Conservation (phyloP, 2,113 vertebrate species). For the Onychorhynchus coronatus region DNA sequence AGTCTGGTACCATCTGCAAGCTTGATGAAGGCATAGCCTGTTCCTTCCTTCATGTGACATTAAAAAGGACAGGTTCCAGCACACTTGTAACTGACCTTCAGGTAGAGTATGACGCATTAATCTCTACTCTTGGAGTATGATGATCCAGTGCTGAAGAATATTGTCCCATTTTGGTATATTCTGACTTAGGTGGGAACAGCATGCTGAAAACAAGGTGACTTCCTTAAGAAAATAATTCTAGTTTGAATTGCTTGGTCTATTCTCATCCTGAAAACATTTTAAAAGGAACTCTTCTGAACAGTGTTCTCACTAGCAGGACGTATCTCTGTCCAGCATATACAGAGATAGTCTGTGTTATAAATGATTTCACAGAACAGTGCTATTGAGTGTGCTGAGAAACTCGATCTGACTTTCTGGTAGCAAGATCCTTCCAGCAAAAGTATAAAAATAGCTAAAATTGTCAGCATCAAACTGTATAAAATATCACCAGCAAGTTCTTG, state of each 20-base stretch:
- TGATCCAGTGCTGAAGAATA: not conserved
- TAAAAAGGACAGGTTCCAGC: not conserved
- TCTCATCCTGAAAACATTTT: slow-evolving; percentile 29
- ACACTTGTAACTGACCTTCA: not conserved
- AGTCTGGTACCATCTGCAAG: not conserved
- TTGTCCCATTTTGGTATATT: not conserved
- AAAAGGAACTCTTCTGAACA: slow-evolving; percentile 24
- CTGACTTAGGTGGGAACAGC: not conserved
- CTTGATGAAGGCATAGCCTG: not conserved
- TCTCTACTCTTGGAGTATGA: fast-evolving
- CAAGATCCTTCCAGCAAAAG: slow-evolving; percentile 7
- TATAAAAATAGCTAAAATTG: not conserved
- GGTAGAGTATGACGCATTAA: not conserved
- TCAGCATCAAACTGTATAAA: not conserved
- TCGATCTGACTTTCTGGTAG: not conserved
- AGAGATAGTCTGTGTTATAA: slow-evolving; percentile 27
- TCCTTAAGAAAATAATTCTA: not conserved
- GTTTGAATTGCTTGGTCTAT: not conserved
- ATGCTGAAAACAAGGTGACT: not conserved
- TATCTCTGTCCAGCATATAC: slow-evolving; percentile 22
- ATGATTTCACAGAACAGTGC: not conserved
- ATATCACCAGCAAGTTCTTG: not conserved
- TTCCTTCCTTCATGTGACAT: not conserved
- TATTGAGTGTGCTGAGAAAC: not conserved
- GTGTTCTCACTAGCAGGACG: slow-evolving; percentile 32